Evolutionary conservation across 2,888 invertebrate species (phyloP).

Genomic region (Nowickia ferox): DNA sequence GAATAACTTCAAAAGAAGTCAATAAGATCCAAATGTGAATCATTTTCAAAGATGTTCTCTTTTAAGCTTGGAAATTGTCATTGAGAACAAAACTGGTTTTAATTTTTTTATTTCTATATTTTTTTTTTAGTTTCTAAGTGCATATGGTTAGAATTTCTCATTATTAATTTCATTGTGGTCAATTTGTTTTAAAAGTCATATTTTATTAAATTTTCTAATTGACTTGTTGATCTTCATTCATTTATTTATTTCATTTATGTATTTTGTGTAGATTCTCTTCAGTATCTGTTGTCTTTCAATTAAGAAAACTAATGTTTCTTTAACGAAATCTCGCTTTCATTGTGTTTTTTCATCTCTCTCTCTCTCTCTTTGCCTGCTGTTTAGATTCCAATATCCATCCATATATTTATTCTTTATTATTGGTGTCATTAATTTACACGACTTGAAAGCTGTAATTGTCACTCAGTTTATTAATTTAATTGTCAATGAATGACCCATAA

Average conservation of each 20-base stretch:
- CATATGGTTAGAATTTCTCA: slow-evolving; percentile 14
- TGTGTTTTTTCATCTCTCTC: not conserved
- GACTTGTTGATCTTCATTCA: slow-evolving; percentile 57
- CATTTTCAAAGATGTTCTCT: too few relatives aligned
- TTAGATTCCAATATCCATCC: slow-evolving; percentile 51
- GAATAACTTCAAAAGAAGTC: too few relatives aligned
- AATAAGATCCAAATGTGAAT: too few relatives aligned
- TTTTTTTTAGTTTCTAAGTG: not conserved
- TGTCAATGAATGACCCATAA: slow-evolving; percentile 49
- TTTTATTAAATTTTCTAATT: slow-evolving; percentile 63
- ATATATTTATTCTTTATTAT: not conserved
- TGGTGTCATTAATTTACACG: slow-evolving; percentile 56
- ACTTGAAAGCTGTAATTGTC: slow-evolving; percentile 45
- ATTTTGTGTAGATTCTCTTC: slow-evolving; percentile 5
- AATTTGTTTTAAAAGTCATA: slow-evolving; percentile 40
- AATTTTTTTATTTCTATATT: too few relatives aligned
- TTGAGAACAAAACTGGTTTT: too few relatives aligned
- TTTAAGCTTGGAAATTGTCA: too few relatives aligned
- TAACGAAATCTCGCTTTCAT: slow-evolving; percentile 34
- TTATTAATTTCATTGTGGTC: slow-evolving; percentile 47
- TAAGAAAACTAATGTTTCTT: slow-evolving; percentile 44
- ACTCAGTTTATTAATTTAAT: slow-evolving; percentile 64
- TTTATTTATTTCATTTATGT: slow-evolving; percentile 10
- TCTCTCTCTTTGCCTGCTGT: not conserved
- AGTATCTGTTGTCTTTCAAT: slow-evolving; percentile 35